These are phyloP conservation scores for Drosophila oshimai DNA, from an alignment of 1,140 invertebrate genomes.

Conservation along the genomic window DNA sequence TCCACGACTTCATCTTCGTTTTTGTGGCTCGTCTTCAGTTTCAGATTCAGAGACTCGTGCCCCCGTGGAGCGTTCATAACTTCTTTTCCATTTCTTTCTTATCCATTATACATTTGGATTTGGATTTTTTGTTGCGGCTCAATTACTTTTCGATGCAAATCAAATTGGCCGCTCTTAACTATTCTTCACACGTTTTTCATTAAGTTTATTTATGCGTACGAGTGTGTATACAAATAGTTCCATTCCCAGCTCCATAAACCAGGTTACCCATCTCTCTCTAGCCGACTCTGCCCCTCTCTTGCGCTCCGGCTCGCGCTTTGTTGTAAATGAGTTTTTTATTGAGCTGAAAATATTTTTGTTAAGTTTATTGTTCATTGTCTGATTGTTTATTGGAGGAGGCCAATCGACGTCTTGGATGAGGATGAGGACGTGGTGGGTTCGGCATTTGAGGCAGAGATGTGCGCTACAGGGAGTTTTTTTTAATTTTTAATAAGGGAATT, in stretches of 20 bases:
- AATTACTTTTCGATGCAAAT: slow-evolving; percentile 82
- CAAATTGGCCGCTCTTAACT: slow-evolving; percentile 78
- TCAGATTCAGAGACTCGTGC: slow-evolving; percentile 58
- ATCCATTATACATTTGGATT: background rate
- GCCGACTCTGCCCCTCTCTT: too few species aligned
- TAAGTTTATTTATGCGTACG: slow-evolving; percentile 48
- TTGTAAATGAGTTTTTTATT: slow-evolving; percentile 75
- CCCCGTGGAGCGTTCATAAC: slow-evolving; percentile 70
- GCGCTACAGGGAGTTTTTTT: background rate
- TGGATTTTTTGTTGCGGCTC: slow-evolving; percentile 70
- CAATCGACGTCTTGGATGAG: background rate
- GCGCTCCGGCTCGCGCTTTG: slow-evolving; percentile 17
- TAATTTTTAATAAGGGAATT: background rate
- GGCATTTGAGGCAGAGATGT: background rate
- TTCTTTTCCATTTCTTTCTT: slow-evolving; percentile 20
- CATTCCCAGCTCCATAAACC: slow-evolving; percentile 40
- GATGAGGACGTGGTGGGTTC: too few species aligned
- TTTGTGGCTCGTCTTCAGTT: background rate
- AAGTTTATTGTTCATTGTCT: slow-evolving; percentile 63
- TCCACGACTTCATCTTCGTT: slow-evolving; percentile 20
- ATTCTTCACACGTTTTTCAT: slow-evolving; percentile 82
- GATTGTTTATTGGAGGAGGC: slow-evolving; percentile 58
- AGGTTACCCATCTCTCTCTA: slow-evolving; percentile 2
- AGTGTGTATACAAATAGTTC: slow-evolving; percentile 31
- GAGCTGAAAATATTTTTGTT: slow-evolving; percentile 66